Evolutionary conservation across 2,113 vertebrate species (phyloP), one percentile per base, ranked within the genome.

Genomic region (Rhipidura dahli): DNA sequence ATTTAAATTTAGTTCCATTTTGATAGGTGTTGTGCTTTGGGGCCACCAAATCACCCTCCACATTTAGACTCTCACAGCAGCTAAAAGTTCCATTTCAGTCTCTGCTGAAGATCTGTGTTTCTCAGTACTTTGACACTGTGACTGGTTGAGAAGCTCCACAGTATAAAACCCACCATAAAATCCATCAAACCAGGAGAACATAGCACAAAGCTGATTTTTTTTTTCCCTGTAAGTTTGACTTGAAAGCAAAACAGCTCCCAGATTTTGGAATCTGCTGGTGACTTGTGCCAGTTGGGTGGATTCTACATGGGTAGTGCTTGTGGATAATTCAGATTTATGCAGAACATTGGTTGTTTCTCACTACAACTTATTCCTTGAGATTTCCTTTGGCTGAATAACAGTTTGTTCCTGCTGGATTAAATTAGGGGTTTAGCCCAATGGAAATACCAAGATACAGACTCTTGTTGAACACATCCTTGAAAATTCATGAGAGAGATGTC

Each of bases 1-100:
- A 50, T 87, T 89, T 76, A 93, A 91, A 85, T 87, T 91, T 69
- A 84, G 87, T 89, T 94, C 87, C 44, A 26, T 78, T 87, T 89
- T 83, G 70, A 82, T 66, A 78, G 18, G 89, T 60, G 80, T 1
- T 79, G 53, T 69, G 23, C 44, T 76, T 61, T 65, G 42, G 59
- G 73, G 44, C 75, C 53, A 72, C 70, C 87, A 68, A 71, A 82
- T 61, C 75, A 39, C 73, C 30, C 61, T 61, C 50, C 24, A 3
- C 49, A 53, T 95, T 94, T 93, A 91, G 87, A 66, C 51, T 90
- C 47, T 39, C 13, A 10, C 0, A 63, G 68, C 72, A 89, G 60
- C 35, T 73, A 1, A 59, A 91, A 76, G 40, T 33, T 39, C 3
- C 63, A 42, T 26, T 76, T 53, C 44, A 60, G 5, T 64, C 81